Base-by-base conservation (phyloP, 2,797 vertebrate genomes). In the Loriculus beryllinus region DNA sequence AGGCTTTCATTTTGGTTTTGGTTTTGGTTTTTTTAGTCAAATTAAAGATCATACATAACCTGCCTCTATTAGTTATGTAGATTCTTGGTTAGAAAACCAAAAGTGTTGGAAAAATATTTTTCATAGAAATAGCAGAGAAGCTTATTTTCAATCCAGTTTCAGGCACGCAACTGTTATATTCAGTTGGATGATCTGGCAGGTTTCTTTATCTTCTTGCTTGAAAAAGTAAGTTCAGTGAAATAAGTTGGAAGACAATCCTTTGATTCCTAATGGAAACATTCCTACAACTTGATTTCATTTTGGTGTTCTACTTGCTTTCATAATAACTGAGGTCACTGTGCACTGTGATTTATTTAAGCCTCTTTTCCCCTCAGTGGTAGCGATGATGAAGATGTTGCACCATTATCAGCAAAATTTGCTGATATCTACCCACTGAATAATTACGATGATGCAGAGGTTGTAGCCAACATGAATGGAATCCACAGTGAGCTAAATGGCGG, bases 311-410 rank as follows among this genome's bases (percentile, higher is more conserved):
- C 33, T 33, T 90, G 33, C 42, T 86, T 56, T 86, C 33, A 29
- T 20, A 45, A 0, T 33, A 86, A 56, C 23, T 18, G 43, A 56
- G 80, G 31, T 81, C 80, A 31, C 54, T 14, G 19, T 79, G 59
- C 69, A 19, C 42, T 63, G 62, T 76, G 49, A 89, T 72, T 93
- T 76, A 96, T 71, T 21, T 33, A 81, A 94, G 26, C 39, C 60
- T 95, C 59, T 94, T 92, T 86, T 93, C 74, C 80, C 51, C 76
- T 79, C 95, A 97, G 93, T 87, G 97, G 86, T 83, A 99, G 98
- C 67, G 98, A 99, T 69, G 99, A 99, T 43, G 99, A 99, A 48
- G 99, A 99, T 89, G 98, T 98, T 89, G 98, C 99, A 90, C 98
- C 98, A 0, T 95, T 99, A 97, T 99, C 99, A 76, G 98, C 98